A percentile compares a stretch with the other conserved stretches of the same genome.
Conservation (phyloP, 2,113 vertebrate genomes). For the Bos indicus region DNA sequence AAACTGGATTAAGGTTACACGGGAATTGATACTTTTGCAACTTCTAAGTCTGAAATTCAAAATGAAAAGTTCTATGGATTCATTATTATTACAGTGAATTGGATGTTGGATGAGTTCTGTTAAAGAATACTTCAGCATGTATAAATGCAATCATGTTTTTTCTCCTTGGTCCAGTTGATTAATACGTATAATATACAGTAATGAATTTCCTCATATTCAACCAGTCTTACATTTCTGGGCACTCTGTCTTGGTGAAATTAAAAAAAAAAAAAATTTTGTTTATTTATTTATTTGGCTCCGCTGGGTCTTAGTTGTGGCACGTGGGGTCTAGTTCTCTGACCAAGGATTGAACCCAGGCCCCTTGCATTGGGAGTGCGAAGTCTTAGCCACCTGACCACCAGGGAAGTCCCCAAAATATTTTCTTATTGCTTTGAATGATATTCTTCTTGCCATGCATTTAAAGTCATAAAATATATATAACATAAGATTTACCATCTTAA, state of each 20-base stretch:
- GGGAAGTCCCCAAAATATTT: not conserved
- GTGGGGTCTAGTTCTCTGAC: not conserved
- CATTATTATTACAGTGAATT: not conserved
- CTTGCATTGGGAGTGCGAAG: not conserved
- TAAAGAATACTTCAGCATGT: not conserved
- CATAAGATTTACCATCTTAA: not conserved
- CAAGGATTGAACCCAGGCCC: not conserved
- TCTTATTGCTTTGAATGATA: not conserved
- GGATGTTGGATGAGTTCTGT: not conserved
- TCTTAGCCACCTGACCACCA: not conserved
- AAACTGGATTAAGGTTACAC: not conserved
- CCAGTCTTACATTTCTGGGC: not conserved
- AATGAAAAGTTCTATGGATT: slow-evolving; percentile 2
- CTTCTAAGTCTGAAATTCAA: not conserved
- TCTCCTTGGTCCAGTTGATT: not conserved
- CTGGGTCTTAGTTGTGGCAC: not conserved
- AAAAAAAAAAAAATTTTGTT: not conserved
- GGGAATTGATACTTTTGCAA: not conserved
- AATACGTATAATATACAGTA: not conserved
- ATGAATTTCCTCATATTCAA: not conserved
- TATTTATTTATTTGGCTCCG: not conserved
- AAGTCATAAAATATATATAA: not conserved
- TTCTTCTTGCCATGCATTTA: not conserved
- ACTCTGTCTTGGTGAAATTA: not conserved
- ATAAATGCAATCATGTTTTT: not conserved